Conservation (phyloP, 64 coral and sea anemone genomes). For the Montipora cactus region DNA sequence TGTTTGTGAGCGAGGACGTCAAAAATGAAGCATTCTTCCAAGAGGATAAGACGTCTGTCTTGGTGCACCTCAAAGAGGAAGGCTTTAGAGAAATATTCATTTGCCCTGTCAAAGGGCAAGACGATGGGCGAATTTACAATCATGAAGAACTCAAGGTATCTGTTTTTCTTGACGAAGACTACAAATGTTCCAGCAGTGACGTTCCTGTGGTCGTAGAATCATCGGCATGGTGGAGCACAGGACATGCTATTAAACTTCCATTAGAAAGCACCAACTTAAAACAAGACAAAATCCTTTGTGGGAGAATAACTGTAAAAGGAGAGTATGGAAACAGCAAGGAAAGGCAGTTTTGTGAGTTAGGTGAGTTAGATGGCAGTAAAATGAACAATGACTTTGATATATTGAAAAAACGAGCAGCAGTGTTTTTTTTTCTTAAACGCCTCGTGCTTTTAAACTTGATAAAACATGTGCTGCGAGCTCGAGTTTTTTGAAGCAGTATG, state of each 20-base stretch:
- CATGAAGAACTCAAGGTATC: slow-evolving; percentile 24
- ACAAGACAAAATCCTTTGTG: slow-evolving; percentile 23
- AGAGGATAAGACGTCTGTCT: slow-evolving; percentile 33
- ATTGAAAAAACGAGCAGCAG: too few relatives aligned
- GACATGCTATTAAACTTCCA: slow-evolving; percentile 24
- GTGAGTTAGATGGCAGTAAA: not conserved
- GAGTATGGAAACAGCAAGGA: not conserved
- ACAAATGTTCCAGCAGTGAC: not conserved
- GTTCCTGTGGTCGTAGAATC: slow-evolving; percentile 2
- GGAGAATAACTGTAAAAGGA: not conserved
- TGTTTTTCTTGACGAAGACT: slow-evolving; percentile 42
- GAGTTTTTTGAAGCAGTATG: too few relatives aligned
- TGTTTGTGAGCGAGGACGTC: slow-evolving; percentile 57
- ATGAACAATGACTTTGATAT: not conserved
- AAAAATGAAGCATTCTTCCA: slow-evolving; percentile 31
- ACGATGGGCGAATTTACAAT: slow-evolving; percentile 25
- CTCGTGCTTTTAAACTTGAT: too few relatives aligned
- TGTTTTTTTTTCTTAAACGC: too few relatives aligned
- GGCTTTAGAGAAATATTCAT: slow-evolving; percentile 50
- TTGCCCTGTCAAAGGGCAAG: not conserved
- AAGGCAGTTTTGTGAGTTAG: not conserved
- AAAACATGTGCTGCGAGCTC: too few relatives aligned
- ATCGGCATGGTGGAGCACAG: slow-evolving; percentile 48
- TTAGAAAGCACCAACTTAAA: not conserved
- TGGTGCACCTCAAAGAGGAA: not conserved